Conservation (phyloP, 2,888 invertebrate species). For the Cylindroiulus punctatus region DNA sequence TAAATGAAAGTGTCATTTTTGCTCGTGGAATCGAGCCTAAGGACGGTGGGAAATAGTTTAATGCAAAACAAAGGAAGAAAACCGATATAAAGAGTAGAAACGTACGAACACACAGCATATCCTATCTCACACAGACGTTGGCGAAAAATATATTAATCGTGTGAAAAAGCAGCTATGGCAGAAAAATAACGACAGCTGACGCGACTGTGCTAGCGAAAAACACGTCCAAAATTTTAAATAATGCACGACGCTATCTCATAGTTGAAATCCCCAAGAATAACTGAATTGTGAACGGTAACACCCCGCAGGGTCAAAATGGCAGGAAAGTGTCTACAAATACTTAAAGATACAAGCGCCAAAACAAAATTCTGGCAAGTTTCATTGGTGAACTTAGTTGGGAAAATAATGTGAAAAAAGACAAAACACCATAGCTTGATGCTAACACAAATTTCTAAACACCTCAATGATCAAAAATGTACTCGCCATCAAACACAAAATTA, state of each 20-base stretch:
- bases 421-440: no score
- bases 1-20: background rate
- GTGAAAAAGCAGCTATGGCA: background rate
- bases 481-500: no score
- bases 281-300: background rate
- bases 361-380: no score
- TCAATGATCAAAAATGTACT: no score
- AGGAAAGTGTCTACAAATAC: no score
- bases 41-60: background rate
- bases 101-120: background rate
- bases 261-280: background rate
- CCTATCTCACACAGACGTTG: background rate
- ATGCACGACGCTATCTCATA: background rate
- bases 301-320: background rate
- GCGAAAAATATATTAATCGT: constrained; percentile 4
- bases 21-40: background rate
- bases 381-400: no score
- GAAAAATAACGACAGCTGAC: constrained; percentile 12
- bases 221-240: background rate
- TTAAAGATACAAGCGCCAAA: background rate
- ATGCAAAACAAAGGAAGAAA: constrained; percentile 10
- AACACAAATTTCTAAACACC: no score
- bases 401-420: no score
- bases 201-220: background rate
- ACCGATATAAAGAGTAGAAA: background rate